phyloP scores from a whole-genome alignment of 2,113 vertebrate genomes.

The Rhea americana region DNA sequence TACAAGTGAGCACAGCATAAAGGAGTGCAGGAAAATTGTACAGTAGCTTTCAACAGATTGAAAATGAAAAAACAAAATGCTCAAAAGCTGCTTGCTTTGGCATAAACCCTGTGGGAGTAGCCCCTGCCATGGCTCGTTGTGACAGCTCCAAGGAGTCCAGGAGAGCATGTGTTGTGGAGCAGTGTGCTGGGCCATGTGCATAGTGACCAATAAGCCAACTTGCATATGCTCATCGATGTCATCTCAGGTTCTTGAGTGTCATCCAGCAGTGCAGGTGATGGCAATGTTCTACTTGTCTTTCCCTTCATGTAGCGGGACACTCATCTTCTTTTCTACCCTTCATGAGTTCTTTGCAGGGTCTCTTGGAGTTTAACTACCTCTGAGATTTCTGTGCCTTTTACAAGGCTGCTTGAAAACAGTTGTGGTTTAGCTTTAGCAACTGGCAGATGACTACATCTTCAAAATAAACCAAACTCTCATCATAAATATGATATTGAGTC shows the following conservation, averaged over 20 bases:
- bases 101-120: not conserved
- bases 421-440: not conserved
- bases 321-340: not conserved
- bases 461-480: not conserved
- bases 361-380: not conserved
- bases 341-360: not conserved
- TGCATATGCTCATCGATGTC: not conserved
- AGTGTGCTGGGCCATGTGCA: rapidly evolving
- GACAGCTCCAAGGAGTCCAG: rapidly evolving
- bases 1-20: not conserved
- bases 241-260: not conserved
- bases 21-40: not conserved
- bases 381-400: not conserved
- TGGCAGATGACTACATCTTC: not conserved
- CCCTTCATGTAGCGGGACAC: not conserved
- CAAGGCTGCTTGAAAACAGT: not conserved
- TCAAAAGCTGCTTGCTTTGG: not conserved
- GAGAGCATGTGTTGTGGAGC: not conserved
- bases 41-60: not conserved
- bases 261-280: not conserved
- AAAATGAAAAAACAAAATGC: not conserved
- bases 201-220: not conserved
- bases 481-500: rapidly evolving
- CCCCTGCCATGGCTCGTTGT: not conserved
- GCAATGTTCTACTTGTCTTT: rapidly evolving